Base-by-base conservation (phyloP, 2,113 vertebrate genomes). In the Hippocampus mohnikei region DNA sequence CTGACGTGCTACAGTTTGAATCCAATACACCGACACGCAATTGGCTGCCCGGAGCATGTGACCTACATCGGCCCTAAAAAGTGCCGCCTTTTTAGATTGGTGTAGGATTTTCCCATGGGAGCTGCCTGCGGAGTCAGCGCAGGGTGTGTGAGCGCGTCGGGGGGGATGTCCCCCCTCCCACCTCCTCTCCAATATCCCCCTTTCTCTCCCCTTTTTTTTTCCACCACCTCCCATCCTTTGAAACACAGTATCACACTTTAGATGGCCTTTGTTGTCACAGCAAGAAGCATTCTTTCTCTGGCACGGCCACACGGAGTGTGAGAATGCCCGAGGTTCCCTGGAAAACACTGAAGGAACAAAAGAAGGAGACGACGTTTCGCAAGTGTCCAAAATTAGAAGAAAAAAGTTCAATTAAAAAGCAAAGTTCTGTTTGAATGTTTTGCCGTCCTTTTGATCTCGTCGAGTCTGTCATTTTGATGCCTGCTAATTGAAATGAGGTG, bases 81-180 rank as follows among this genome's bases (percentile, higher is more conserved):
- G 88, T 61, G 77, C 83, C 76, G 69, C 88, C 85, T 84, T 85
- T 85, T 85, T 71, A 85, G 79, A 84, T 82, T 86, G 81, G 77
- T 82, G 69, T 69, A 81, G 85, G 86, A 89, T 92, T 92, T 92
- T 93, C 92, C 92, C 92, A 93, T 92, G 92, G 90, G 90, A 93
- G 90, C 90, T 77, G 82, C 89, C 78, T 83, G 80, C 76, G 77
- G 84, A 81, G 78, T 50, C 61, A 41, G 67, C 62, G 78, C 63
- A 71, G 83, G 66, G 59, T 75, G 70, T 70, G 64, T 48, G 65
- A 46, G 71, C 70, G 58, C 69, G 82, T 76, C 66, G 66, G 81
- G 75, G 71, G 71, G 60, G 1, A 73, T 75, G 85, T 61, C 69
- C 74, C 69, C 27, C 64, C 56, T 75, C 64, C 69, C 72, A 73